phyloP scores from a whole-genome alignment of 2,888 invertebrate species.

The Automeris io region DNA sequence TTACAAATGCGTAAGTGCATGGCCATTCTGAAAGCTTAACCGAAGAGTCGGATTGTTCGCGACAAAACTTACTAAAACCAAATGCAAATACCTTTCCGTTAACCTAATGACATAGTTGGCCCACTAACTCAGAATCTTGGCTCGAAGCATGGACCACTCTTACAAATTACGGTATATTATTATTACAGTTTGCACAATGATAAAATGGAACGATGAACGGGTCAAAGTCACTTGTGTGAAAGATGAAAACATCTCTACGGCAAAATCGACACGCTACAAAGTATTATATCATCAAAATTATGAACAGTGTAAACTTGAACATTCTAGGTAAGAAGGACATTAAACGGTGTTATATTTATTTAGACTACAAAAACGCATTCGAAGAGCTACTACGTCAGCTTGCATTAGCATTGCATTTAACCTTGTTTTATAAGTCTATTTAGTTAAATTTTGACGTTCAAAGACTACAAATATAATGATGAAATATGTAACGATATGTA shows the following conservation, averaged over 20 bases:
- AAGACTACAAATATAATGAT: too few relatives aligned
- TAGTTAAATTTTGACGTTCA: too few relatives aligned
- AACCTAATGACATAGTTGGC: conserved; percentile 68
- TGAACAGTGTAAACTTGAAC: conserved; percentile 21
- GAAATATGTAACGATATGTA: too few relatives aligned
- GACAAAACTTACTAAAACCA: conserved; percentile 32
- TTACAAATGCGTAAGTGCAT: neutral
- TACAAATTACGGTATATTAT: conserved; percentile 63
- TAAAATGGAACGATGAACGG: conserved; percentile 56
- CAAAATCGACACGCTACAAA: conserved; percentile 29
- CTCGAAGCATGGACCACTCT: conserved; percentile 42
- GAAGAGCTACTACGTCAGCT: too few relatives aligned
- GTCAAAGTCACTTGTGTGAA: conserved; percentile 55
- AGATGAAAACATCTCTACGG: conserved; percentile 29
- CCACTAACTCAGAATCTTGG: conserved; percentile 52
- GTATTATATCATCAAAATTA: conserved; percentile 41
- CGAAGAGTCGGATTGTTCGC: conserved; percentile 13
- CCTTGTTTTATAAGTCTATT: too few relatives aligned
- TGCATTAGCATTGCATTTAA: too few relatives aligned
- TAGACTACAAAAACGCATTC: too few relatives aligned
- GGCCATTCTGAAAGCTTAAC: neutral
- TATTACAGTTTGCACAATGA: conserved; percentile 49
- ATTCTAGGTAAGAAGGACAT: conserved; percentile 11
- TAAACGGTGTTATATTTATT: conserved; percentile 8
- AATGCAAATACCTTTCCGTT: conserved; percentile 59